Conservation (phyloP, 2,797 vertebrate species). For the Phyllotis vaccarum region DNA sequence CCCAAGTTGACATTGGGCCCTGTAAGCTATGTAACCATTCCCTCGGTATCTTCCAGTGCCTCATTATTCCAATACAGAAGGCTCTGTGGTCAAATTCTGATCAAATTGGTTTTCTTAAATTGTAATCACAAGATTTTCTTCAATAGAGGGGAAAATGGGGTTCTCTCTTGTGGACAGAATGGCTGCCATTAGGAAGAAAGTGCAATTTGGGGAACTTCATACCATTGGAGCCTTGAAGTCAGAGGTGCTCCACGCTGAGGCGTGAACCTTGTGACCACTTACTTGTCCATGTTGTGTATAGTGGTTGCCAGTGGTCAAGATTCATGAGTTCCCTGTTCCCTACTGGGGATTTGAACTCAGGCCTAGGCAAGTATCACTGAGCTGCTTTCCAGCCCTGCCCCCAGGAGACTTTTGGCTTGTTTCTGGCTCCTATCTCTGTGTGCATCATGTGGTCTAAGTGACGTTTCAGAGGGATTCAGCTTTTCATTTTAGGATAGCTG, state of each 20-base stretch:
- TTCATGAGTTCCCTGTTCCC: not conserved
- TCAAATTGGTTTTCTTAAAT: conserved; percentile 46
- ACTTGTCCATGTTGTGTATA: not conserved
- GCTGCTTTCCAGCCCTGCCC: not conserved
- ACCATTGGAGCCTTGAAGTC: not conserved
- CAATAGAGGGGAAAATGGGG: not conserved
- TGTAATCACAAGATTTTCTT: conserved; percentile 28
- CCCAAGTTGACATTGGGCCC: not conserved
- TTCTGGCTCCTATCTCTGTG: not conserved
- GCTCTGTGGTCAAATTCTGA: conserved; percentile 74
- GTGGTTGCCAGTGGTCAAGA: not conserved
- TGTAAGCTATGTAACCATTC: not conserved
- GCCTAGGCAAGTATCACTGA: not conserved
- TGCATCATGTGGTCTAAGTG: not conserved
- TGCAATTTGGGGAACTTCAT: not conserved
- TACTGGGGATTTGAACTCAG: not conserved
- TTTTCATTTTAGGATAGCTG: not conserved
- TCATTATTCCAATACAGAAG: conserved; percentile 37
- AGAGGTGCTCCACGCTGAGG: not conserved
- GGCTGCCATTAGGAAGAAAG: conserved; percentile 53
- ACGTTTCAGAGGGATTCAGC: not conserved
- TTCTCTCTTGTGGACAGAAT: conserved; percentile 49
- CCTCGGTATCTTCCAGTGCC: not conserved
- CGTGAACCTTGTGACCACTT: not conserved
- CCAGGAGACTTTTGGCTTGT: not conserved